Evolutionary conservation across 2,888 invertebrate species (phyloP).

Genomic region (Lochmaea crataegi): DNA sequence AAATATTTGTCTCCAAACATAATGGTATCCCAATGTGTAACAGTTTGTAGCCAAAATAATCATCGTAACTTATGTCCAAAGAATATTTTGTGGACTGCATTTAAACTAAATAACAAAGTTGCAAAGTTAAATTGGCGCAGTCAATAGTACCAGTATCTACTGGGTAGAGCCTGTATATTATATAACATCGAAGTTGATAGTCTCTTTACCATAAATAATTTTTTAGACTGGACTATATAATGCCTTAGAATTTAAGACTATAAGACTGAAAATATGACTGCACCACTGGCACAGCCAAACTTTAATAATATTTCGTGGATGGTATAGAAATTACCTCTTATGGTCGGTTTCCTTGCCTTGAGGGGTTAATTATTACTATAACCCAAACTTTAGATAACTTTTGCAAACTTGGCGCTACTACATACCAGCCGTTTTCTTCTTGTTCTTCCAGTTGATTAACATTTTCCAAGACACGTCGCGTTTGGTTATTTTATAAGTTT

Average conservation of each 20-base stretch:
- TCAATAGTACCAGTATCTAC: too few species aligned
- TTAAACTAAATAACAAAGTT: too few species aligned
- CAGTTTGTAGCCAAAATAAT: too few species aligned
- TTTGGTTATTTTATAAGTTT: slow-evolving; percentile 26
- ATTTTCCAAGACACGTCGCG: slow-evolving; percentile 21
- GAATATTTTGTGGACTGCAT: too few species aligned
- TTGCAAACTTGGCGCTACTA: slow-evolving; percentile 17
- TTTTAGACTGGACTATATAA: slow-evolving; percentile 23
- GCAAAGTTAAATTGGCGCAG: too few species aligned
- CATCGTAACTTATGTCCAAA: too few species aligned
- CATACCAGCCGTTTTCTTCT: slow-evolving; percentile 16
- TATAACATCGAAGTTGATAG: too few species aligned
- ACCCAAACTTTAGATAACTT: slow-evolving; percentile 37
- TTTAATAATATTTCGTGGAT: slow-evolving; percentile 50
- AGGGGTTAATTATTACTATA: slow-evolving; percentile 45
- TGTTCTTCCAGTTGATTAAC: slow-evolving; percentile 32
- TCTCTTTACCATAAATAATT: neutral
- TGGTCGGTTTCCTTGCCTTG: slow-evolving; percentile 37
- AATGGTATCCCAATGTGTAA: too few species aligned
- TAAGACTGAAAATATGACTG: slow-evolving; percentile 44
- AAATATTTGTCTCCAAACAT: too few species aligned
- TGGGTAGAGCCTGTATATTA: too few species aligned
- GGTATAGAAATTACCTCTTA: slow-evolving; percentile 48
- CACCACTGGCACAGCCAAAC: slow-evolving; percentile 38
- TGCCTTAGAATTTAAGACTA: slow-evolving; percentile 42